These are phyloP conservation scores for Zaprionus ornatus DNA, from an alignment of 1,140 invertebrate species.

Conservation along the genomic window DNA sequence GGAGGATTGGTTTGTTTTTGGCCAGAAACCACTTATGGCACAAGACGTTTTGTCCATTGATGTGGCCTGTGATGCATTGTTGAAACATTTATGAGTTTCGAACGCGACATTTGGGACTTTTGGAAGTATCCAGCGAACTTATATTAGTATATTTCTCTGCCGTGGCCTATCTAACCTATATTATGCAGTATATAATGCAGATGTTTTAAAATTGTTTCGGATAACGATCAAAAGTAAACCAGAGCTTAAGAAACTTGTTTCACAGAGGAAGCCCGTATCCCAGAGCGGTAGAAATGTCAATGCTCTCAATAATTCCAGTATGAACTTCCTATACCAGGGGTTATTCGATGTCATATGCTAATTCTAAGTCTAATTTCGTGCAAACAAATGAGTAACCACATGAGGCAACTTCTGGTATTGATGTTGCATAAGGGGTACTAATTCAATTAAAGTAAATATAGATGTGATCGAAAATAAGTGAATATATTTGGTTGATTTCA, in stretches of 20 bases:
- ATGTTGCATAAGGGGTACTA: neutral
- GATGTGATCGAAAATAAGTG: neutral
- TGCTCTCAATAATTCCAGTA: neutral
- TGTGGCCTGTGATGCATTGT: neutral
- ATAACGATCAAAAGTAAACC: too few species aligned
- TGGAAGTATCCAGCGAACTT: constrained; percentile 65
- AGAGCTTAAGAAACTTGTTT: too few species aligned
- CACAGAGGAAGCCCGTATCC: too few species aligned
- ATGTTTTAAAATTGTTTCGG: constrained; percentile 31
- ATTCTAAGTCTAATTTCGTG: neutral
- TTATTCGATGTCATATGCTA: neutral
- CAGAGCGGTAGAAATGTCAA: neutral
- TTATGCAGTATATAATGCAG: constrained; percentile 55
- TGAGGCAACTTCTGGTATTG: too few species aligned
- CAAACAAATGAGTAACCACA: too few species aligned
- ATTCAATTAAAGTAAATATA: constrained; percentile 3
- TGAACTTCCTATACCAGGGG: neutral
- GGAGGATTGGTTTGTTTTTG: constrained; percentile 10
- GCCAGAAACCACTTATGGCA: constrained; percentile 33
- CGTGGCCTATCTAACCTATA: constrained; percentile 62
- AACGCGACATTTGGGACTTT: constrained; percentile 56
- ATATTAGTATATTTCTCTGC: constrained; percentile 61
- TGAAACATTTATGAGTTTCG: constrained; percentile 56
- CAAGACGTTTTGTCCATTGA: constrained; percentile 49
- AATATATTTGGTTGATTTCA: neutral